Conservation (phyloP, 2,113 vertebrate species). For the Myxocyprinus asiaticus region DNA sequence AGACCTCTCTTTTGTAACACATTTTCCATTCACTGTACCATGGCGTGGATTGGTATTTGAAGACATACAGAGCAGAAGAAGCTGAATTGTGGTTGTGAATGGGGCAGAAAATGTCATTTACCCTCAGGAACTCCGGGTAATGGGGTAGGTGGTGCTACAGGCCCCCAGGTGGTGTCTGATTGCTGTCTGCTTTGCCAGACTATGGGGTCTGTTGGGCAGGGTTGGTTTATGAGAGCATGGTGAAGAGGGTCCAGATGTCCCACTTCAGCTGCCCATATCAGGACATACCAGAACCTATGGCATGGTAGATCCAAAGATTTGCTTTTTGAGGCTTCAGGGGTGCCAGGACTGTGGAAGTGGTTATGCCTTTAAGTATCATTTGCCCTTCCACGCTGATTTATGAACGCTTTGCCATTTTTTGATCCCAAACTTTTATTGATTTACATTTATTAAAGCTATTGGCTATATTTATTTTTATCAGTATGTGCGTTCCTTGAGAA, state of each 20-base stretch:
- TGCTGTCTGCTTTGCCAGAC: slow-evolving; percentile 11
- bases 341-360: slow-evolving; percentile 10
- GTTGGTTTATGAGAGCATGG: slow-evolving; percentile 19
- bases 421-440: neutral
- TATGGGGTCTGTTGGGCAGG: slow-evolving; percentile 34
- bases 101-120: slow-evolving; percentile 61
- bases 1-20: slow-evolving; percentile 35
- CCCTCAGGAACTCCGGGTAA: slow-evolving; percentile 60
- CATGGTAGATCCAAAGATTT: neutral
- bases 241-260: slow-evolving; percentile 62
- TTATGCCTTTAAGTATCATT: slow-evolving; percentile 29
- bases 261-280: slow-evolving; percentile 38
- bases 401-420: neutral
- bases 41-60: slow-evolving; percentile 65
- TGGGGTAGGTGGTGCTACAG: slow-evolving; percentile 36
- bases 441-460: too few relatives aligned
- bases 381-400: neutral
- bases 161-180: slow-evolving; percentile 4
- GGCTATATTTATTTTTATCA: too few relatives aligned
- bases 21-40: slow-evolving; percentile 6
- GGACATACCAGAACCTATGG: slow-evolving; percentile 19
- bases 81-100: slow-evolving; percentile 55
- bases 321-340: slow-evolving; percentile 1
- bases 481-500: too few relatives aligned
- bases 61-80: slow-evolving; percentile 65